Conservation (phyloP, 2,888 invertebrate species). For the Nymphalis urticae region DNA sequence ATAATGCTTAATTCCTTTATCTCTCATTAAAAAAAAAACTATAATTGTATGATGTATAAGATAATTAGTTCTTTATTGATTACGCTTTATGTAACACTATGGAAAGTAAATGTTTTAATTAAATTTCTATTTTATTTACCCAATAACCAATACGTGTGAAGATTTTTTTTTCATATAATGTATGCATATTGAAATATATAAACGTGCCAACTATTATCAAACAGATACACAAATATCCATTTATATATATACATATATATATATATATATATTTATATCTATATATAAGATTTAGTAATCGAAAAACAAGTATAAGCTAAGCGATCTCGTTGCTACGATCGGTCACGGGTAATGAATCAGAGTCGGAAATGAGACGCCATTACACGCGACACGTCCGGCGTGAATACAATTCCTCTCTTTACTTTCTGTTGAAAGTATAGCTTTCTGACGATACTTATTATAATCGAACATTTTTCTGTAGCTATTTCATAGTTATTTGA, state of each 20-base stretch:
- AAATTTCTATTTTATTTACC: conserved; percentile 10
- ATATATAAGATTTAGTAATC: too few relatives aligned
- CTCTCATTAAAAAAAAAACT: conserved; percentile 1
- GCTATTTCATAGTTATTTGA: too few relatives aligned
- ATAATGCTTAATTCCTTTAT: conserved; percentile 17
- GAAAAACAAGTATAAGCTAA: background rate
- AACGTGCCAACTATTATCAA: too few relatives aligned
- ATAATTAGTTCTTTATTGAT: conserved; percentile 15
- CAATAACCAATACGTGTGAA: background rate
- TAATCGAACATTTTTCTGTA: background rate
- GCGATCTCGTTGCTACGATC: background rate
- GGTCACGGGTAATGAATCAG: background rate
- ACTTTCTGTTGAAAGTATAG: background rate
- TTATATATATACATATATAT: too few relatives aligned
- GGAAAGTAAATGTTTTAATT: conserved; percentile 32
- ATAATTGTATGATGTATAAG: conserved; percentile 10
- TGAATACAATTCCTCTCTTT: background rate
- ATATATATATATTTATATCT: too few relatives aligned
- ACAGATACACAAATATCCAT: too few relatives aligned
- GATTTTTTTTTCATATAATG: too few relatives aligned
- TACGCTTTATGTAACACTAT: conserved; percentile 27
- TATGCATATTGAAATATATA: too few relatives aligned
- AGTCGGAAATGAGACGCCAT: conserved; percentile 10
- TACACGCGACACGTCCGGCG: conserved; percentile 1
- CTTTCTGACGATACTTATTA: background rate